Percentiles rank a stretch among this genome's conserved stretches.
These are phyloP conservation scores for Lonchura striata DNA, from an alignment of 2,113 vertebrate genomes.

Conservation along the genomic window DNA sequence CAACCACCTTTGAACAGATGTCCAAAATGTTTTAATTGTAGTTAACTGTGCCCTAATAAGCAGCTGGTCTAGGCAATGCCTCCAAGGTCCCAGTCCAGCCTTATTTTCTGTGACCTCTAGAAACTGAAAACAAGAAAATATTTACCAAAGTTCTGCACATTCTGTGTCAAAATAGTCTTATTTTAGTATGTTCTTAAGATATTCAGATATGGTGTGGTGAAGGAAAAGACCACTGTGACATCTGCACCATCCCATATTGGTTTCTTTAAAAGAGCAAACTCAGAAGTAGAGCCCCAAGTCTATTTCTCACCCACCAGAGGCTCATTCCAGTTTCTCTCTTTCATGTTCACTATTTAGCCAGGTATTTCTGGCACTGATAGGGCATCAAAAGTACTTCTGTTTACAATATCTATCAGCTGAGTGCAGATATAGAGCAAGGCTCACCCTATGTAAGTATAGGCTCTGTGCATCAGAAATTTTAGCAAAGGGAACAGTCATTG, in stretches of 20 bases:
- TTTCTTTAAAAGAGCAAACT: background rate
- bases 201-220: background rate
- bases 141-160: background rate
- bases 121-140: background rate
- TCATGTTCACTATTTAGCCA: background rate
- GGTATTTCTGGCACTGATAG: background rate
- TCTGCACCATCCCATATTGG: background rate
- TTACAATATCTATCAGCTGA: background rate
- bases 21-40: background rate
- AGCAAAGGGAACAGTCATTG: background rate
- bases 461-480: background rate
- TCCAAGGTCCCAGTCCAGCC: background rate
- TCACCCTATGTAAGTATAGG: background rate
- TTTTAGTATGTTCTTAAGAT: background rate
- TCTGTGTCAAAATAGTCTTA: background rate
- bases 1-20: background rate
- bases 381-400: background rate
- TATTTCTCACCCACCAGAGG: background rate
- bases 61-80: background rate
- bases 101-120: background rate
- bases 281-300: background rate
- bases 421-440: accelerated
- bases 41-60: background rate
- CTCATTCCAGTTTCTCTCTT: background rate
- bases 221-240: background rate